Conservation (phyloP, 2,888 invertebrate genomes). For the Brachyptera putata region DNA sequence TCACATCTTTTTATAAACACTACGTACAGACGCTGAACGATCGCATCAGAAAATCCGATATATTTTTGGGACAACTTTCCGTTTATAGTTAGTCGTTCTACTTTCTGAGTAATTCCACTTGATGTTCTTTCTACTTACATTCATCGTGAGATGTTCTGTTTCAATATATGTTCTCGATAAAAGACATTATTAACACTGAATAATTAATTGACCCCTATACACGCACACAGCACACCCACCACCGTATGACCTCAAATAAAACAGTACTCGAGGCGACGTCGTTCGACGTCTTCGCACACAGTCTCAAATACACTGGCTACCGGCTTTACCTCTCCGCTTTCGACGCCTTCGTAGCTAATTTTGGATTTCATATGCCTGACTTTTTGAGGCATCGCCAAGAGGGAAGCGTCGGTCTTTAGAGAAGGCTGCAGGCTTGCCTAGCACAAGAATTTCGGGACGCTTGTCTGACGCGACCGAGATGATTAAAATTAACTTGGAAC, state of each 20-base stretch:
- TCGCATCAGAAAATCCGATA: too few species aligned
- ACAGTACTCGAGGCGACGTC: too few species aligned
- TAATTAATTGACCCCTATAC: not conserved
- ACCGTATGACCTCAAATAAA: too few species aligned
- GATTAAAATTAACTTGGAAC: not conserved
- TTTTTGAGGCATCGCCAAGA: slow-evolving; percentile 2
- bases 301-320: not conserved
- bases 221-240: too few species aligned
- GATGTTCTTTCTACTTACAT: too few species aligned
- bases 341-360: slow-evolving; percentile 3
- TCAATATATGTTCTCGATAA: not conserved
- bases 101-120: too few species aligned
- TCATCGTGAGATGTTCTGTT: not conserved
- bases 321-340: not conserved
- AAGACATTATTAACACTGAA: not conserved
- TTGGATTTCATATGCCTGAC: not conserved
- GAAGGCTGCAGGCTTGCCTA: not conserved
- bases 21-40: too few species aligned
- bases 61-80: too few species aligned
- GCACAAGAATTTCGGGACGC: not conserved
- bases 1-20: too few species aligned
- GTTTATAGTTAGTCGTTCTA: too few species aligned
- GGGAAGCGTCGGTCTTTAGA: slow-evolving; percentile 13
- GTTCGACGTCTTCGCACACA: not conserved
- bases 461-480: not conserved